Evolutionary conservation across 2,888 invertebrate genomes (phyloP).

Genomic region (Conchocele bisecta): DNA sequence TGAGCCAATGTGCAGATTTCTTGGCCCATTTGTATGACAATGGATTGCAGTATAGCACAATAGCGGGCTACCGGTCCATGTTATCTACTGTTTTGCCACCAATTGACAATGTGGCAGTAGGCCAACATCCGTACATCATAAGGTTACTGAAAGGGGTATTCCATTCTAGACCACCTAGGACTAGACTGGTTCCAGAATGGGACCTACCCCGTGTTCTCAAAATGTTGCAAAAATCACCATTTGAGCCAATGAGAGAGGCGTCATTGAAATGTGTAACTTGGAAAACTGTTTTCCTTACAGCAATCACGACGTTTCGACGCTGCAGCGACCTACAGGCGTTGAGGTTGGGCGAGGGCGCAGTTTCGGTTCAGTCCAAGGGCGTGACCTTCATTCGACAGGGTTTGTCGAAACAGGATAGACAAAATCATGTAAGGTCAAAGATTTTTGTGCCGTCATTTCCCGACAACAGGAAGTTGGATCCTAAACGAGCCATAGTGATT

Average conservation of each 20-base stretch:
- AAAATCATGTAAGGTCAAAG: not conserved
- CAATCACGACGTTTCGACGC: constrained; percentile 24
- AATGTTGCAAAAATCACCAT: constrained; percentile 18
- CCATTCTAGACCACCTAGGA: constrained; percentile 22
- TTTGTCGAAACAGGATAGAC: constrained; percentile 5
- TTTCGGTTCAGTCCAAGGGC: constrained; percentile 2
- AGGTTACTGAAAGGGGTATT: constrained; percentile 24
- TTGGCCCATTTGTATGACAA: constrained; percentile 12
- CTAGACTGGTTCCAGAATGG: constrained; percentile 33
- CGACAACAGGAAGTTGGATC: constrained; percentile 19
- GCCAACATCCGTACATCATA: constrained; percentile 24
- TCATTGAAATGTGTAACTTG: constrained; percentile 10
- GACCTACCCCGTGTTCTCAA: constrained; percentile 27
- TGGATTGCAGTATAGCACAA: constrained; percentile 24
- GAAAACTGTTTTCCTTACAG: constrained; percentile 22
- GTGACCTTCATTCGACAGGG: constrained; percentile 2
- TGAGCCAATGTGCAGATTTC: constrained; percentile 3
- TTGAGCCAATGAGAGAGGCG: constrained; percentile 32
- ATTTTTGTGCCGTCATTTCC: constrained; percentile 17
- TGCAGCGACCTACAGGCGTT: constrained; percentile 22
- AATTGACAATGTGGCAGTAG: constrained; percentile 9
- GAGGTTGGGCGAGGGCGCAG: constrained; percentile 3
- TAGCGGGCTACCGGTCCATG: constrained; percentile 25
- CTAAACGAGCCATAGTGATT: constrained; percentile 7
- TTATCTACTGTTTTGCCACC: constrained; percentile 9